A percentile compares a stretch with the other conserved stretches of the same genome.
These are phyloP conservation scores for zebrafish (Danio rerio) DNA, from an alignment of 2,113 vertebrate genomes.

Conservation along the genomic window GRCz12tu NC_133183.1:35286501-35287000, in stretches of 20 bases:
- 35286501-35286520: conserved; percentile 98
- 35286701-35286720: conserved; percentile 46
- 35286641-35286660: conserved; percentile 63
- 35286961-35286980: neutral
- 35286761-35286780: conserved; percentile 10
- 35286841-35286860: conserved; percentile 49
- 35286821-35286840: conserved; percentile 48
- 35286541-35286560: conserved; percentile 88
- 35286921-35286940: conserved; percentile 19
- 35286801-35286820: conserved; percentile 17
- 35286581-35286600: conserved; percentile 84
- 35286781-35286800: conserved; percentile 14
- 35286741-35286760: conserved; percentile 39
- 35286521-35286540: conserved; percentile 90
- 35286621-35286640: conserved; percentile 77
- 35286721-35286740: conserved; percentile 30
- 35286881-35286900: conserved; percentile 49
- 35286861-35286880: conserved; percentile 60
- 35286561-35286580: conserved; percentile 74
- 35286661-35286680: conserved; percentile 42
- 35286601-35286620: conserved; percentile 75
- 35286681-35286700: conserved; percentile 42
- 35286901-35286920: conserved; percentile 49
- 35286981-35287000: conserved; percentile 45
- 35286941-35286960: conserved; percentile 45